Percentiles rank a stretch among this genome's conserved stretches.
Evolutionary conservation across 2,113 vertebrate species (phyloP).

Genomic region (Benitochromis conjunctus): DNA sequence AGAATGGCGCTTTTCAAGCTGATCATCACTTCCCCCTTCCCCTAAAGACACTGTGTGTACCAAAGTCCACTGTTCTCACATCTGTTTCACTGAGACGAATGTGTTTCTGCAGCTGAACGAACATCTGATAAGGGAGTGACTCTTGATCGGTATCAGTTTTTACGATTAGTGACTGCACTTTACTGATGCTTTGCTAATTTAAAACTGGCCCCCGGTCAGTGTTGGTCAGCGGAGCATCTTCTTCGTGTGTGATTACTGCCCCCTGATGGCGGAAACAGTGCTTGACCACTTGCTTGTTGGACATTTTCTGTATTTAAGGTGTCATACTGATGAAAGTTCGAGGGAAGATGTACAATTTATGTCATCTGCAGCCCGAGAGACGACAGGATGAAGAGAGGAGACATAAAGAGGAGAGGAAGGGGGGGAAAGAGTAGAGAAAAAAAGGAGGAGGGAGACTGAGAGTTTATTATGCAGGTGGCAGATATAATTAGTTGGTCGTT

Average conservation of each 20-base stretch:
- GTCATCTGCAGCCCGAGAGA: neutral
- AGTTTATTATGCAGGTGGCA: conserved; percentile 76
- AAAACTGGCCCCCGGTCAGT: neutral
- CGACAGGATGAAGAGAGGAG: neutral
- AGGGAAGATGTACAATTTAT: neutral
- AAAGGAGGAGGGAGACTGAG: conserved; percentile 37
- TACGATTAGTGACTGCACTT: neutral
- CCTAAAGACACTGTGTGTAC: neutral
- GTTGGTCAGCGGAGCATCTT: conserved; percentile 1
- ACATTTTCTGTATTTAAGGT: neutral
- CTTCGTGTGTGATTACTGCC: conserved; percentile 45
- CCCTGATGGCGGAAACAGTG: conserved; percentile 39
- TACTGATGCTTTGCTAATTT: neutral
- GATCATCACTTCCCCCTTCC: conserved; percentile 36
- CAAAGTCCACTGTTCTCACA: conserved; percentile 17
- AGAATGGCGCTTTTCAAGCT: conserved; percentile 13
- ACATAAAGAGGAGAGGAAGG: neutral
- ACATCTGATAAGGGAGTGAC: neutral
- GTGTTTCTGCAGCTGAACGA: neutral
- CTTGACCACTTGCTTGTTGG: neutral
- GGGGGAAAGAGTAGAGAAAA: conserved; percentile 15
- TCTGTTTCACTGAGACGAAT: neutral
- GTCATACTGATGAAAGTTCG: neutral
- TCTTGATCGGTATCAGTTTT: neutral
- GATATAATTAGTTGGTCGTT: conserved; percentile 82